Evolutionary conservation across 2,797 vertebrate species (phyloP), one percentile per base, ranked within the genome.

Genomic region (Enteromius mattozi): DNA sequence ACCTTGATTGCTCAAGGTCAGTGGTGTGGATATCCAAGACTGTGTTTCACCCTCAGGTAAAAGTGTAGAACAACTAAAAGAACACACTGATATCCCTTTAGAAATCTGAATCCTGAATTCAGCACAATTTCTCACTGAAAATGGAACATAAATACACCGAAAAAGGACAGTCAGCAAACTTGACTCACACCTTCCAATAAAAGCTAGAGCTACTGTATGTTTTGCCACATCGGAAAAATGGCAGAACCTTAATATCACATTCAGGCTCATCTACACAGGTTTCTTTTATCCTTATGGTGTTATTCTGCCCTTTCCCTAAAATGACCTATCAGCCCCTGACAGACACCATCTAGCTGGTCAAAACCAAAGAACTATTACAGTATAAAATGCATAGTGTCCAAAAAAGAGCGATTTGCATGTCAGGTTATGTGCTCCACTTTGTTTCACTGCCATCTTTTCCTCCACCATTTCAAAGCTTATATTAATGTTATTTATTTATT

Each of bases 41-140:
- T 69, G 84, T 83, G 87, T 85, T 85, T 88, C 87, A 88, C 37
- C 63, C 56, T 81, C 87, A 88, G 87, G 72, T 88, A 86, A 49
- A 56, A 81, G 81, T 86, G 84, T 86, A 83, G 77, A 70, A 78
- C 87, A 87, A 87, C 83, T 85, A 88, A 80, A 85, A 85, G 80
- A 83, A 87, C 85, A 88, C 79, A 84, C 21, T 83, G 83, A 81
- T 72, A 80, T 85, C 65, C 45, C 80, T 85, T 83, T 54, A 47
- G 87, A 85, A 87, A 88, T 84, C 83, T 74, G 87, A 88, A 70
- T 72, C 83, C 33, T 42, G 51, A 81, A 65, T 82, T 54, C 69
- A 40, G 81, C 87, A 88, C 87, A 80, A 61, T 85, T 77, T 76
- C 76, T 80, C 54, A 80, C 30, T 45, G 82, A 86, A 87, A 86